Conservation (phyloP, 1,140 invertebrate genomes). For the Lycorma delicatula region DNA sequence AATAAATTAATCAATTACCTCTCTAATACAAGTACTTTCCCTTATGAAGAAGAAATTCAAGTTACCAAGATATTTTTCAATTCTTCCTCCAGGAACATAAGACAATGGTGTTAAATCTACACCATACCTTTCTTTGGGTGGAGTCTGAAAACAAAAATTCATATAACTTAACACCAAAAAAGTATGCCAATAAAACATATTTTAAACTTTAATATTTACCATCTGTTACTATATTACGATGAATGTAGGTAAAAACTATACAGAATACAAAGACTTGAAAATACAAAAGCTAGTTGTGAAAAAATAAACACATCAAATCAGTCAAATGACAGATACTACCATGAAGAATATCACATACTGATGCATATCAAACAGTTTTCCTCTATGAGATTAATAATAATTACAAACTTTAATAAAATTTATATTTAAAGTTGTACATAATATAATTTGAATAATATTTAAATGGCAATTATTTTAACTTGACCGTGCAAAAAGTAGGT, state of each 20-base stretch:
- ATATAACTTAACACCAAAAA: background rate
- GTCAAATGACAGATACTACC: too few species aligned
- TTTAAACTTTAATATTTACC: background rate
- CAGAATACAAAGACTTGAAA: background rate
- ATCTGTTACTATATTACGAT: background rate
- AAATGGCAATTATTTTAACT: too few species aligned
- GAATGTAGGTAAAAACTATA: background rate
- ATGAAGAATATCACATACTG: too few species aligned
- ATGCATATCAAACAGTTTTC: too few species aligned
- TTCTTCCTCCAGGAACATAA: conserved; percentile 68
- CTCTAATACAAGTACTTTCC: conserved; percentile 84
- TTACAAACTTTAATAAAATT: too few species aligned
- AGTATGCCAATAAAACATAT: background rate
- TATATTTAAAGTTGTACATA: too few species aligned
- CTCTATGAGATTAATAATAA: too few species aligned
- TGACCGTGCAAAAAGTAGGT: too few species aligned
- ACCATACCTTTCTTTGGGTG: conserved; percentile 56
- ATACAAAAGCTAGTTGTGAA: background rate
- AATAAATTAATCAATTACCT: conserved; percentile 45
- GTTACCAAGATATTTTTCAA: conserved; percentile 82
- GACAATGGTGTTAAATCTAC: conserved; percentile 80
- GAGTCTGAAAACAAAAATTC: conserved; percentile 39
- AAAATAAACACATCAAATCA: too few species aligned
- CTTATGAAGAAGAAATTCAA: conserved; percentile 93
- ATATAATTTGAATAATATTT: too few species aligned